Base-by-base conservation (phyloP, 2,113 vertebrate genomes). In the Syngnathus scovelli region DNA sequence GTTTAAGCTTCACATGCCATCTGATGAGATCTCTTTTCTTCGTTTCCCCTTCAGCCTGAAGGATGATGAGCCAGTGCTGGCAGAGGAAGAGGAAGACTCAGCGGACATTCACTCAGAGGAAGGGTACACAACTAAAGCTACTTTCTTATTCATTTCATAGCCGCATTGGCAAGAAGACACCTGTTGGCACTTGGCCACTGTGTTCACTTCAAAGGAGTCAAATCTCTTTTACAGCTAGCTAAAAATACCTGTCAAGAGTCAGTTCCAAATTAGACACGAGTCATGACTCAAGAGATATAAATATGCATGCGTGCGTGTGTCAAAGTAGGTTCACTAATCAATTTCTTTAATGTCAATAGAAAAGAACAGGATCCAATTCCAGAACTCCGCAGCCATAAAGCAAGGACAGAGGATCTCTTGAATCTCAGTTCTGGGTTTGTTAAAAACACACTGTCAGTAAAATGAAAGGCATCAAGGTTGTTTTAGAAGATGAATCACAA, bases 381-480 rank as follows among this genome's bases (percentile, higher is more conserved):
- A 43, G 56, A 58, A 2, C 54, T 75, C 75, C 79, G 64, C 64
- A 75, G 75, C 49, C 61, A 61, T 62, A 70, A 72, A 63, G 70
- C 68, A 46, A 16, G 66, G 55, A 83, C 85, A 68, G 84, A 82
- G 1, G 82, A 90, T 75, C 88, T 91, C 51, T 76, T 89, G 48
- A 61, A 71, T 71, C 70, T 90, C 62, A 52, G 5, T 68, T 64
- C 85, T 63, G 67, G 90, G 88, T 91, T 72, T 52, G 89, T 87
- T 67, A 60, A 55, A 62, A n/a, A n/a, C n/a, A 38, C 38, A 23
- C 11, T 33, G 27, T 33, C 27, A 62, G 41, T 38, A 39, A 21
- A 36, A 58, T 16, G 27, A 58, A 58, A 55, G 49, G 9, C 19
- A 21, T 7, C 61, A 2, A 63, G 23, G 36, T 8, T 33, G 39